Evolutionary conservation across 2,888 invertebrate species (phyloP), one percentile per base, ranked within the genome.

Genomic region (Buathra laborator): DNA sequence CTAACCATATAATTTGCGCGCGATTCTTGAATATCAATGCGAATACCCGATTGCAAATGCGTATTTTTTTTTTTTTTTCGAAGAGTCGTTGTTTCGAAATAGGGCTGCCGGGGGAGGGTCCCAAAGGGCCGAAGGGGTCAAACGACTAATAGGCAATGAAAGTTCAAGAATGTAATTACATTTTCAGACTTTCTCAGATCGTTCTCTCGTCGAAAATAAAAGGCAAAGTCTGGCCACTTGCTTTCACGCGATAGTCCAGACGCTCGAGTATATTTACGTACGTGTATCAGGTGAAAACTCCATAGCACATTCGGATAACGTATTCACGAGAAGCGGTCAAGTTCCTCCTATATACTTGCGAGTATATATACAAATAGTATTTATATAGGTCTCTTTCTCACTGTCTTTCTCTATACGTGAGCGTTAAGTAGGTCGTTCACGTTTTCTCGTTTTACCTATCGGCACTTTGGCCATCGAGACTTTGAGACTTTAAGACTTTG

Each of bases 321-420:
- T 87, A 87, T 87, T 86, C 87, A 86, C 71, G 75, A 78, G 84
- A 81, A 68, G 81, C 75, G 87, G 86, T 86, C 84, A 81, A 77
- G 70, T 67, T 72, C 51, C 77, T 68, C 16, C 16, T 68, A 16
- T 37, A 44, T 72, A 43, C 56, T 29, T 32, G 51, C 68, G 32
- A 24, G 46, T 43, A 14, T 16, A 46, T 67, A 62, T 14, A 77
- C 64, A 67, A 59, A 72, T 51, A 44, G 19, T 48, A 81, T 32
- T 32, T 32, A 78, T 24, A 66, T 24, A 46, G 51, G 59, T 59
- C 29, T 75, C 37, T 37, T 37, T 37, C 37, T 37, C 37, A 4
- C 37, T 9, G 37, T 37, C 37, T 37, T 37, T 37, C n/a, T 62
- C 43, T 67, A 80, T 68, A 68, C 48, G 24, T 67, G 74, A 59